A percentile compares a stretch with the other conserved stretches of the same genome.
phyloP scores from a whole-genome alignment of 2,113 vertebrate genomes.

The Notothenia rossii region DNA sequence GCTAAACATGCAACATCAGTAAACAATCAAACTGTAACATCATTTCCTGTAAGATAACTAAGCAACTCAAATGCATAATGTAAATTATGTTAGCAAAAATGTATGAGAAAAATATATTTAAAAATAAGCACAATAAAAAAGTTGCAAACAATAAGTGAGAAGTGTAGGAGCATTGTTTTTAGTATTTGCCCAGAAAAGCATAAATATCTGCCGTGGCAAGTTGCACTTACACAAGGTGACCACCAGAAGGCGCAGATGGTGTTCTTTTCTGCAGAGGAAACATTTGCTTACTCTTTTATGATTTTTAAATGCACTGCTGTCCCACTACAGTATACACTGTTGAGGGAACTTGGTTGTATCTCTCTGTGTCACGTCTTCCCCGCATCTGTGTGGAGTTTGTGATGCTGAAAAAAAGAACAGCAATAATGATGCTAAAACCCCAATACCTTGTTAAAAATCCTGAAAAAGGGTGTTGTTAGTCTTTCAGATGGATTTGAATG shows the following conservation, averaged over 20 bases:
- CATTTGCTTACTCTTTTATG: background rate
- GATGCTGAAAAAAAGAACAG: background rate
- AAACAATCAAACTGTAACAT: background rate
- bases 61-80: background rate
- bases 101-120: too few relatives aligned
- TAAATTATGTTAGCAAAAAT: background rate
- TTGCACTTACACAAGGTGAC: constrained; percentile 44
- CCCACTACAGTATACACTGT: background rate
- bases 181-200: background rate
- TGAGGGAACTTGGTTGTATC: background rate
- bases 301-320: background rate
- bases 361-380: background rate
- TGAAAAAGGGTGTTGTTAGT: background rate
- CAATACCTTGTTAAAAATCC: background rate
- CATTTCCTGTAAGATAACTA: background rate
- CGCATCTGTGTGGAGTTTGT: background rate
- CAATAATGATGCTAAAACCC: background rate
- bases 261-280: constrained; percentile 22
- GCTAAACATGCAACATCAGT: background rate
- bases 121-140: background rate
- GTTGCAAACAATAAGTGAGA: background rate
- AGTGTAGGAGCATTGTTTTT: background rate
- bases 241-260: constrained; percentile 63
- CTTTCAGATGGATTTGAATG: background rate
- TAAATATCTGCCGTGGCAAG: background rate